Conservation (phyloP, 2,797 vertebrate genomes). For the Huso huso region DNA sequence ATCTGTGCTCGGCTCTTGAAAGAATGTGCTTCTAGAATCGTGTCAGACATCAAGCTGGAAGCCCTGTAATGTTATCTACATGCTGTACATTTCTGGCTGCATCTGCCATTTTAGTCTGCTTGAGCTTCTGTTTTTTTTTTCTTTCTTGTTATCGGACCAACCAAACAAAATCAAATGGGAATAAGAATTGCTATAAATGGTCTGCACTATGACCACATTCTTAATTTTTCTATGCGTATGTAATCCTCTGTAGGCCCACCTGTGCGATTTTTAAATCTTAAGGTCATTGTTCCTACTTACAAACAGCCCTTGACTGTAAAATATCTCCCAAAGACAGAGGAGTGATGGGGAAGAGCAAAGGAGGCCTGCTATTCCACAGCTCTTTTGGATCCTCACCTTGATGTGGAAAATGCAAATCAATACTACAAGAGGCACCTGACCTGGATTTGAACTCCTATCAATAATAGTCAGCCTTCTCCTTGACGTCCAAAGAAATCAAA, state of each 20-base stretch:
- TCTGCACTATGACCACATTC: too few relatives aligned
- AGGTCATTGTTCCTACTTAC: too few relatives aligned
- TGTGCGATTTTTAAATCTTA: too few relatives aligned
- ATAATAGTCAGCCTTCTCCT: too few relatives aligned
- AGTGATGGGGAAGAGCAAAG: neutral
- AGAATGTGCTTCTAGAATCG: neutral
- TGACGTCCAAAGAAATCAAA: too few relatives aligned
- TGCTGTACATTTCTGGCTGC: constrained; percentile 9
- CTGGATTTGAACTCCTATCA: too few relatives aligned
- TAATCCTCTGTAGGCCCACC: too few relatives aligned
- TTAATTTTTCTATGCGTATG: too few relatives aligned
- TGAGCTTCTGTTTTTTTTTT: neutral
- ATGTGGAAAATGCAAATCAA: too few relatives aligned
- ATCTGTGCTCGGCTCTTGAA: constrained; percentile 4
- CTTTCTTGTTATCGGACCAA: neutral
- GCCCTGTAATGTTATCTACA: neutral
- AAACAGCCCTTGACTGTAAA: neutral
- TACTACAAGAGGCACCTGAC: too few relatives aligned
- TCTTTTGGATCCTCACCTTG: too few relatives aligned
- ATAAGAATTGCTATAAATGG: too few relatives aligned
- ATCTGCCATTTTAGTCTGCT: neutral
- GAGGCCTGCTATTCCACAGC: neutral
- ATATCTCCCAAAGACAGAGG: neutral
- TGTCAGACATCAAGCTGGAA: constrained; percentile 12
- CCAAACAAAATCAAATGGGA: neutral